Percentiles rank a stretch among this genome's conserved stretches.
Evolutionary conservation across 2,888 invertebrate species (phyloP).

Genomic region (Eupithecia vulgata): DNA sequence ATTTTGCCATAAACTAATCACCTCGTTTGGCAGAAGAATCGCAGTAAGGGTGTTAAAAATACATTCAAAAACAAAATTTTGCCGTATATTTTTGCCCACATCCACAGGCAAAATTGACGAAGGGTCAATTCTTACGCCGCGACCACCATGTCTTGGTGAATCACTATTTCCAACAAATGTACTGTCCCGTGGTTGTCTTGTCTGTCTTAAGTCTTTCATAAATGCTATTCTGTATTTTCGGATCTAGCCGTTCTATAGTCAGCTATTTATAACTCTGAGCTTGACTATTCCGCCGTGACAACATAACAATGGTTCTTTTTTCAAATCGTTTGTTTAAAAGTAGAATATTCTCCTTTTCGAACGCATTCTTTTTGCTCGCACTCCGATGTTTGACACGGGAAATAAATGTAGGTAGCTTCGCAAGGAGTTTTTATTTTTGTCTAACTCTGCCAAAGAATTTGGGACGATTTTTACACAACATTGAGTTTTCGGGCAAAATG

Average conservation of each 20-base stretch:
- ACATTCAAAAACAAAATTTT: too few species aligned
- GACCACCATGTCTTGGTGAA: neutral
- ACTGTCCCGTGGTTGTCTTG: neutral
- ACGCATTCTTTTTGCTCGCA: constrained; percentile 30
- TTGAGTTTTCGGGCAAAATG: neutral
- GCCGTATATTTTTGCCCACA: too few species aligned
- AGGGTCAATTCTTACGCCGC: too few species aligned
- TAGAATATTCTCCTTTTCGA: constrained; percentile 30
- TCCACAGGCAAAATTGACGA: too few species aligned
- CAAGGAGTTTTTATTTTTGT: constrained; percentile 17
- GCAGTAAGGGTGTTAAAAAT: neutral
- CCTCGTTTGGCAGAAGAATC: neutral
- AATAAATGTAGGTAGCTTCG: constrained; percentile 22
- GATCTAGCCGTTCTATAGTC: neutral
- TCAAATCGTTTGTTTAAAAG: constrained; percentile 33
- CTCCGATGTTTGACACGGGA: constrained; percentile 30
- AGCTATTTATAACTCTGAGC: neutral
- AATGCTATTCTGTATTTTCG: neutral
- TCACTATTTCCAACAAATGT: neutral
- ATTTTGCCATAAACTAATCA: neutral
- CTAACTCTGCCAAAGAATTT: neutral
- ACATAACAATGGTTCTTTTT: constrained; percentile 32
- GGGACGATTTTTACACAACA: neutral
- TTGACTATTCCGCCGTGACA: constrained; percentile 26
- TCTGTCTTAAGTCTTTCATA: neutral